Evolutionary conservation across 2,888 invertebrate genomes (phyloP), one percentile per base, ranked within the genome.

Genomic region (Cerastis leucographa): DNA sequence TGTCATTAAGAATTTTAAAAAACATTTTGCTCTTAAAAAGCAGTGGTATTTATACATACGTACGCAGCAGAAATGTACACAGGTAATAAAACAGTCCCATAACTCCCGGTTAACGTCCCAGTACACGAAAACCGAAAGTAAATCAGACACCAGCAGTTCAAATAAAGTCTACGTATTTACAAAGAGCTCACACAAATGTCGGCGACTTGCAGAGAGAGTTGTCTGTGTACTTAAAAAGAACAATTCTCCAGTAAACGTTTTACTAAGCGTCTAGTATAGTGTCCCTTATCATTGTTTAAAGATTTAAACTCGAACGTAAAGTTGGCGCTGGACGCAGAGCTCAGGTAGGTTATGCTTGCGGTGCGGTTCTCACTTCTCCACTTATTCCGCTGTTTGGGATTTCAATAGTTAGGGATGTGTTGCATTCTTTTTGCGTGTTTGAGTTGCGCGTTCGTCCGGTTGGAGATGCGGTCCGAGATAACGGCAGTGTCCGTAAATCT

Each of bases 401-500:
- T 84, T 78, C 87, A 85, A 81, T 89, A 80, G 89, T 88, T 76
- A 61, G 81, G 74, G 77, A 44, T 80, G 46, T 73, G 82, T 82
- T 87, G 79, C 76, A 86, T 89, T 91, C 83, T 87, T 89, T 90
- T 89, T 87, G 83, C 78, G 82, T 85, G 78, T 84, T 87, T 85
- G 78, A 79, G 86, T 84, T 72, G 85, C 85, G 83, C 86, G 88
- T 89, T 87, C 81, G 87, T 88, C 87, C 85, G 83, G 85, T 84
- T 80, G 67, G 84, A 90, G 90, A 91, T 92, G 90, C 83, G 92
- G 89, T 84, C 71, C 79, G 29, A 91, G 92, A 94, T 93, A 93
- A 81, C 87, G 86, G 84, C 85, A 86, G 86, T 89, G 90, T 92
- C 90, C 93, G 94, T 94, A 95, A 95, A 95, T 95, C 94, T 94